Base-by-base conservation (phyloP, 1,140 invertebrate genomes). In the Polypedilum vanderplanki region DNA sequence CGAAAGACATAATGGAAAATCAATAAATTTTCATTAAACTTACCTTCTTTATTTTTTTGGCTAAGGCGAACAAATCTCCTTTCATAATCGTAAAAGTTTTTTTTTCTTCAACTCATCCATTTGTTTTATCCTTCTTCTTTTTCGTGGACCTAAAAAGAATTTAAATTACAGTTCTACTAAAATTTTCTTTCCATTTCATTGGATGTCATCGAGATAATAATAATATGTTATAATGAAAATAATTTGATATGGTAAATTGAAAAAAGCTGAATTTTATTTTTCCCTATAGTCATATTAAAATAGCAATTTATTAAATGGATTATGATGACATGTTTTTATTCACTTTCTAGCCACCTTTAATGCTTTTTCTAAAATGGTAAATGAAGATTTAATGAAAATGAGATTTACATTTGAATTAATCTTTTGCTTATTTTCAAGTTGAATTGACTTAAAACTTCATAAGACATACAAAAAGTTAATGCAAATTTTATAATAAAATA, bases 21-120 rank as follows among this genome's bases (percentile, higher is more conserved):
- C 46, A 57, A 57, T 57, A 57, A 57, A 57, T 57, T 57, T 57
- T 57, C 46, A 57, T 57, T 57, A 57, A 57, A 57, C 46, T 57
- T 57, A 57, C 46, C 10, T 57, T 57, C 24, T 33, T 33, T 33
- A 1, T 33, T 57, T 15, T 57, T 12, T n/a, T 57, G 46, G n/a
- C 12, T n/a, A 57, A 57, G n/a, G n/a, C 15, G 41, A 46, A 46
- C 9, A 15, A 46, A 46, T 46, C 15, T 57, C 12, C 46, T 57
- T n/a, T 57, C 46, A 57, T 57, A 57, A 57, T 57, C 46, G 46
- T 57, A 57, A 57, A 57, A 57, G 1, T 1, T 57, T 57, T 57
- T 12, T 57, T 57, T 12, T 15, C 4, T 12, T n/a, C 12, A 57
- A 57, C 15, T 46, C 41, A 8, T n/a, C 46, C 4, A 57, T 15